phyloP scores from a whole-genome alignment of 2,113 vertebrate genomes.

The Amblyopsis rosae region DNA sequence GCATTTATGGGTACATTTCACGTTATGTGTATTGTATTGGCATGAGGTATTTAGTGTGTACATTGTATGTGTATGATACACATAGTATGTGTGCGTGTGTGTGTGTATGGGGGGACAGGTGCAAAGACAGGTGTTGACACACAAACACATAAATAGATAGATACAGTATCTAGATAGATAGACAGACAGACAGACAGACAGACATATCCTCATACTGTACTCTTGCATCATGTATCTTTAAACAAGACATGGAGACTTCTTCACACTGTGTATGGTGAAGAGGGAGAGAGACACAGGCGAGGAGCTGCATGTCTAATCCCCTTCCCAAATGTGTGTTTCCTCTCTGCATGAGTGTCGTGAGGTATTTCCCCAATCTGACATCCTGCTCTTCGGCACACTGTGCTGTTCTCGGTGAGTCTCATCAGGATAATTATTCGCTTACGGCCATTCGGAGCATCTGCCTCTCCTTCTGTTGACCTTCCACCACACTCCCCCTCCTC shows the following conservation, averaged over 20 bases:
- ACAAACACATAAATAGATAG: no score
- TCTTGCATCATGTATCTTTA: no score
- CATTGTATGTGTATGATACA: no score
- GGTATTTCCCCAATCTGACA: constrained; percentile 75
- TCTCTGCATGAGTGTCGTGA: constrained; percentile 52
- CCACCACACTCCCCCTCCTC: constrained; percentile 31
- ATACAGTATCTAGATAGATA: background rate
- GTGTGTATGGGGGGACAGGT: no score
- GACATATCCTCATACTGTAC: background rate
- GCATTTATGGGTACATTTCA: no score
- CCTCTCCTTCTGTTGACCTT: constrained; percentile 78
- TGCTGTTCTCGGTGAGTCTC: constrained; percentile 76
- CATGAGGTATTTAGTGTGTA: no score
- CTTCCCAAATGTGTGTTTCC: background rate
- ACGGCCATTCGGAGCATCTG: constrained; percentile 73
- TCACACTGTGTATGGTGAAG: no score
- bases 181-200: background rate
- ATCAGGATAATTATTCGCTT: constrained; percentile 80
- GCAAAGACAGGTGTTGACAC: background rate
- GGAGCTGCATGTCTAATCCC: background rate
- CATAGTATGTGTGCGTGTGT: background rate
- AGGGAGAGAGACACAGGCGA: no score
- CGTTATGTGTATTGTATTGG: no score
- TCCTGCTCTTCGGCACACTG: constrained; percentile 45
- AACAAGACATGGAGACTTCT: no score